Percentiles rank a stretch among this genome's conserved stretches.
phyloP scores from a whole-genome alignment of 2,113 vertebrate genomes.

The Eubucco bourcierii region DNA sequence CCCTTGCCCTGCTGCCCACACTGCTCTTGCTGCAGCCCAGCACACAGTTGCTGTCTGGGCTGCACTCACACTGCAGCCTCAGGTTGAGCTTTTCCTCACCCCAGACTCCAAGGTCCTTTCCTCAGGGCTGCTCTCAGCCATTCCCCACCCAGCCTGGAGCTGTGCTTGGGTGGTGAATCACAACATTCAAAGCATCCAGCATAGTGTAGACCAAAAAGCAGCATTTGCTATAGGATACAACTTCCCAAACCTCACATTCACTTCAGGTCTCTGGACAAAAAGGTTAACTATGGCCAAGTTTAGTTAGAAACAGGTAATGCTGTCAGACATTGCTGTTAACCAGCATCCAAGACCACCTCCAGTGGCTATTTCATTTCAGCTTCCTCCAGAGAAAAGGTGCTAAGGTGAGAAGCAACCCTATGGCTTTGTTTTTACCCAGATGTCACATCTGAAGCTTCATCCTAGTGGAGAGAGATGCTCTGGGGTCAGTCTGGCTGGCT shows the following conservation, averaged over 20 bases:
- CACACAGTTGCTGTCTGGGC: too few relatives aligned
- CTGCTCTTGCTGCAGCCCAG: too few relatives aligned
- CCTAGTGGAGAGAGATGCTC: not conserved
- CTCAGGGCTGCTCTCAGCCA: too few relatives aligned
- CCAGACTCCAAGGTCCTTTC: too few relatives aligned
- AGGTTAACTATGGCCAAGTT: not conserved
- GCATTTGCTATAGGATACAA: not conserved
- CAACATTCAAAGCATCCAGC: not conserved
- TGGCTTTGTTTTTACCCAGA: not conserved
- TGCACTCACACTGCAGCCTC: too few relatives aligned
- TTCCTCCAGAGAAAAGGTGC: not conserved
- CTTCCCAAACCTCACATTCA: not conserved
- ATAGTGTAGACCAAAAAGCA: not conserved
- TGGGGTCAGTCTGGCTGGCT: not conserved
- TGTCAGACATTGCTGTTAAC: not conserved
- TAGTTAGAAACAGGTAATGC: not conserved
- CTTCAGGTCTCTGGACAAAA: not conserved
- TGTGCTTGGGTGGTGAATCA: too few relatives aligned
- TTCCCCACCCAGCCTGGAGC: too few relatives aligned
- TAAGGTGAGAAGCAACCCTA: not conserved
- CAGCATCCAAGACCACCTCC: not conserved
- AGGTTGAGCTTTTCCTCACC: too few relatives aligned
- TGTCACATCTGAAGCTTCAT: not conserved
- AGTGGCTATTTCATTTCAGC: not conserved
- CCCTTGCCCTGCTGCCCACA: too few relatives aligned